Base-by-base conservation (phyloP, 2,888 invertebrate genomes). In the Altica lythri region DNA sequence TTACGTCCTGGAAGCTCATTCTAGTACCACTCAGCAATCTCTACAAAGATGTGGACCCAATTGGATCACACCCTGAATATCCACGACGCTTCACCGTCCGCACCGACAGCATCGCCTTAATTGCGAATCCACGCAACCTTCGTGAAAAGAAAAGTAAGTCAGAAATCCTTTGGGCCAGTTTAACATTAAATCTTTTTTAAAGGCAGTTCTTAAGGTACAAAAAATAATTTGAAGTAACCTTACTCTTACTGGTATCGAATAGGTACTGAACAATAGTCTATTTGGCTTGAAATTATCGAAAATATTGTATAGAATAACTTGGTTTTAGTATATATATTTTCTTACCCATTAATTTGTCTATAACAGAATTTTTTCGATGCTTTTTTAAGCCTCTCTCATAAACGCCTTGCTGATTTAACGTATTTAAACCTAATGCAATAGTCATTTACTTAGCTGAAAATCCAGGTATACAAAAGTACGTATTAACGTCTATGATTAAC, bases 281-380 rank as follows among this genome's bases (percentile, higher is more conserved):
- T 27, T 42, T 10, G 14, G 25, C 12, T 9, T 1, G 12, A 32
- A 4, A 4, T 6, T 6, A 12, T 2, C 4, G 10, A 32, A 9
- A 4, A 9, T 13, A 12, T 32, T 10, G 2, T 4, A 10, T 6
- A 12, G 6, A 13, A 25, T 22, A 14, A 9, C 13, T 9, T 5
- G 1, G n/a, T 8, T 6, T 5, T 29, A 44, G 2, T 10, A 13
- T 2, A 29, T 4, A 17, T 22, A 43, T 29, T 13, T 3, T 14
- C 51, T 51, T 44, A 51, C 49, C 49, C 49, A 49, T 49, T n/a
- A 40, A 49, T 14, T 22, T 49, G 14, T 14, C 9, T 8, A 49
- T 14, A 18, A 9, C 8, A 12, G 22, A 22, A 10, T 14, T 5
- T 22, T 13, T 22, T 22, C 17, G 30, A 5, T 12, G 16, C 19